phyloP scores from a whole-genome alignment of 2,888 invertebrate genomes.

The Leptogaster cylindrica region DNA sequence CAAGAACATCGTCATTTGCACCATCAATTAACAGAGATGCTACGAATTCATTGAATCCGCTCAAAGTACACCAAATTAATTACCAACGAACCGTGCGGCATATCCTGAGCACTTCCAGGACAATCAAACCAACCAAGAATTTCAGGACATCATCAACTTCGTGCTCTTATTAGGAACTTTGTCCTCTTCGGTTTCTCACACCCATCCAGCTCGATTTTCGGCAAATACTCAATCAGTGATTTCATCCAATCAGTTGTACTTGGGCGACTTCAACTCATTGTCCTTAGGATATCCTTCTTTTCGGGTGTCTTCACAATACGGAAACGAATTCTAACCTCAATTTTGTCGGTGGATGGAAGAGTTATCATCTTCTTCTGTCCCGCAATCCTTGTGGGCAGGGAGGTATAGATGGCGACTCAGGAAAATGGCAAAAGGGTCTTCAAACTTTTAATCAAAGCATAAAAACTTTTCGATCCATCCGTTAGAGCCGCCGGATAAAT shows the following conservation, averaged over 20 bases:
- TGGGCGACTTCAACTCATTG: conserved; percentile 29
- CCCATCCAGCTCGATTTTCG: too few species aligned
- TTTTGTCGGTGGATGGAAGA: conserved; percentile 19
- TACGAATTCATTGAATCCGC: not conserved
- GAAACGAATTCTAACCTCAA: conserved; percentile 27
- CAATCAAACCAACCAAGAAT: conserved; percentile 26
- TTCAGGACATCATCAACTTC: not conserved
- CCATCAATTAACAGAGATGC: conserved; percentile 1
- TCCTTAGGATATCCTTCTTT: conserved; percentile 28
- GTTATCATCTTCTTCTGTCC: conserved; percentile 11
- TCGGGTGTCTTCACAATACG: conserved; percentile 8
- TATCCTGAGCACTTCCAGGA: not conserved
- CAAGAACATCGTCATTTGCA: not conserved
- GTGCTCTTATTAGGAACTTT: not conserved
- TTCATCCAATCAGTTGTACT: conserved; percentile 43
- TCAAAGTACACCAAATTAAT: conserved; percentile 34
- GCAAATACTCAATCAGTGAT: conserved; percentile 41
- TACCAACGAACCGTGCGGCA: conserved; percentile 27
- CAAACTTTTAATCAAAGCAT: conserved; percentile 38
- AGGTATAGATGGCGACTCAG: not conserved
- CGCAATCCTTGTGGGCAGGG: conserved; percentile 1
- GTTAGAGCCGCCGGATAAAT: conserved; percentile 4
- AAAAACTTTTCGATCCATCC: conserved; percentile 28
- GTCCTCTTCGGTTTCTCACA: too few species aligned
- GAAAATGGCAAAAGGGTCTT: not conserved